Conservation (phyloP, 2,113 vertebrate genomes). For the Chloroceryle aenea region DNA sequence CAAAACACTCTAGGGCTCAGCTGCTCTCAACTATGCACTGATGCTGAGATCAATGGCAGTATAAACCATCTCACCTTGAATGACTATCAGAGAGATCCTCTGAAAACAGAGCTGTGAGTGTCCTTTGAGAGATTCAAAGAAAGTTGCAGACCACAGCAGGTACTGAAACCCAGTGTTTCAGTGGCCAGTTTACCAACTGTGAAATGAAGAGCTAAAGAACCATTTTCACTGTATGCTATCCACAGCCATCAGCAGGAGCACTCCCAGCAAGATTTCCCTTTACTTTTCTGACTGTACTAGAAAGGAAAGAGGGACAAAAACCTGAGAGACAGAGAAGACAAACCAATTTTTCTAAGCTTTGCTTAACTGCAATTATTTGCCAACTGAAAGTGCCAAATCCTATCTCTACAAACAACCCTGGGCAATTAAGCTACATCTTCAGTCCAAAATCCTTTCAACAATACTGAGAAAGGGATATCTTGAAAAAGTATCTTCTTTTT, state of each 20-base stretch:
- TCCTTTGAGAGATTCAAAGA: background rate
- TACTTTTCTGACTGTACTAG: background rate
- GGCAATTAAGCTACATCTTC: background rate
- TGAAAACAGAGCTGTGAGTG: background rate
- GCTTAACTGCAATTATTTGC: background rate
- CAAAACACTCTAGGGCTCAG: background rate
- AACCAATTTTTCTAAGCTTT: background rate
- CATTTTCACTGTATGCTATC: background rate
- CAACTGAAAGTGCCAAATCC: background rate
- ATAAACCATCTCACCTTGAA: background rate
- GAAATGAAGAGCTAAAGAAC: background rate
- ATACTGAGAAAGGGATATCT: background rate
- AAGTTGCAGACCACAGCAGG: background rate
- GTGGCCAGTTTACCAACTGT: background rate
- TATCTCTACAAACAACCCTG: background rate
- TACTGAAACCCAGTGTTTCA: background rate
- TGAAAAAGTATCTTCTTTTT: background rate
- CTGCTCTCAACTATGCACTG: background rate
- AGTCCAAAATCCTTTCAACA: background rate
- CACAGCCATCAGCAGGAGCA: background rate
- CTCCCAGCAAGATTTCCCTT: background rate
- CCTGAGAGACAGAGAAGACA: background rate
- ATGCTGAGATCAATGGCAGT: background rate
- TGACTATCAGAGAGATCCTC: background rate
- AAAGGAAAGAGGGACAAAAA: background rate